A percentile compares a stretch with the other conserved stretches of the same genome.
Conservation (phyloP, 2,113 vertebrate genomes). For the Morone chrysops region DNA sequence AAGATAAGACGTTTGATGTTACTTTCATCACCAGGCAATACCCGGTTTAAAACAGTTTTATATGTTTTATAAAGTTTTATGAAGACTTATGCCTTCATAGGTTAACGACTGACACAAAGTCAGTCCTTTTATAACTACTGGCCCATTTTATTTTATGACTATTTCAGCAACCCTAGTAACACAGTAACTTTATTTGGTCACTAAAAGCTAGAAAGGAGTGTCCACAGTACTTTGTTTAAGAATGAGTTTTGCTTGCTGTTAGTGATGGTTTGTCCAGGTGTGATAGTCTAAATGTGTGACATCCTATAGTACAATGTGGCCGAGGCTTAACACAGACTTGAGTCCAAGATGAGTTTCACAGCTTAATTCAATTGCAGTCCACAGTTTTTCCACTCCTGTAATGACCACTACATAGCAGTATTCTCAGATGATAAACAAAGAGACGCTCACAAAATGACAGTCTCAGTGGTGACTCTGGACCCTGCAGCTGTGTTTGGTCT, state of each 20-base stretch:
- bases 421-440: neutral
- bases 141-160: neutral
- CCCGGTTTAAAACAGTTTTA: neutral
- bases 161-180: conserved; percentile 1
- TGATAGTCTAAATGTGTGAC: neutral
- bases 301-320: neutral
- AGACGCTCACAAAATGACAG: no score
- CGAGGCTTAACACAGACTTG: neutral
- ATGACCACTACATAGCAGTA: neutral
- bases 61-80: conserved; percentile 3
- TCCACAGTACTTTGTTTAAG: neutral
- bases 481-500: no score
- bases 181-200: conserved; percentile 8
- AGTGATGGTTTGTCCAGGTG: neutral
- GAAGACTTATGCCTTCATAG: neutral
- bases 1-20: neutral
- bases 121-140: conserved; percentile 1
- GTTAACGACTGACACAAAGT: conserved; percentile 49
- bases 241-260: neutral
- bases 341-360: neutral
- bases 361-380: neutral
- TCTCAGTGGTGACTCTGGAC: neutral
- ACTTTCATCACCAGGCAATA: neutral
- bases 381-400: neutral
- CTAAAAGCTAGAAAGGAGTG: neutral